phyloP scores from a whole-genome alignment of 2,888 invertebrate species.

The Oligia latruncula region DNA sequence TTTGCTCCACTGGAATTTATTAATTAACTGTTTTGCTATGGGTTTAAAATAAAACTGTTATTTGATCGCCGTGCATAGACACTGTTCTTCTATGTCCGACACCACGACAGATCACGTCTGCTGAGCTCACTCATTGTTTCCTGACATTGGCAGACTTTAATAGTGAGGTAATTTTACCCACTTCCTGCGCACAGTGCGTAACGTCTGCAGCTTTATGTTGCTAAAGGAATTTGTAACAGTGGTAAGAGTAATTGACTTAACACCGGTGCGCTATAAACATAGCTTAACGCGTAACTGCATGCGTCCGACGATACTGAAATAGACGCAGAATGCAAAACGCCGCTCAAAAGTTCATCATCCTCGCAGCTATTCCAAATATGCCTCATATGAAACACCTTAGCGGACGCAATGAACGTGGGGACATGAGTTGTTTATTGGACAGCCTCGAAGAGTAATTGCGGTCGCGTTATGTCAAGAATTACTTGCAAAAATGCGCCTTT shows the following conservation, averaged over 20 bases:
- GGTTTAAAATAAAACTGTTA: slow-evolving; percentile 23
- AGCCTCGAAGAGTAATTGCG: slow-evolving; percentile 64
- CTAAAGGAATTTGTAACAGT: slow-evolving; percentile 69
- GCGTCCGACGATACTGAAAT: slow-evolving; percentile 78
- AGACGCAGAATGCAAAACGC: slow-evolving; percentile 83
- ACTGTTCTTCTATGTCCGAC: not conserved
- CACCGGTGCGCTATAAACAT: slow-evolving; percentile 69
- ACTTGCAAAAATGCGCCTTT: slow-evolving; percentile 57
- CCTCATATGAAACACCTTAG: slow-evolving; percentile 76
- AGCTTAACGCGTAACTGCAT: slow-evolving; percentile 67
- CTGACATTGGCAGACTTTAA: slow-evolving; percentile 33
- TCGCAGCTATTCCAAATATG: slow-evolving; percentile 80
- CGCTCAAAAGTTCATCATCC: slow-evolving; percentile 84
- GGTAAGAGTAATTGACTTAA: slow-evolving; percentile 71
- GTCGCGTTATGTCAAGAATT: slow-evolving; percentile 63
- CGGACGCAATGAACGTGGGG: slow-evolving; percentile 65
- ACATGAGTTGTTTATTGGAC: slow-evolving; percentile 69
- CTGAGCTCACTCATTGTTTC: slow-evolving; percentile 24
- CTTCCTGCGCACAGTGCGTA: slow-evolving; percentile 54
- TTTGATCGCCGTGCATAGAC: slow-evolving; percentile 1
- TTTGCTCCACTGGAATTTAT: slow-evolving; percentile 14
- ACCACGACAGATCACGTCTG: slow-evolving; percentile 13
- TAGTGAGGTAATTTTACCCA: slow-evolving; percentile 46
- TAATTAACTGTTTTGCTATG: slow-evolving; percentile 7
- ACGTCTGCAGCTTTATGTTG: slow-evolving; percentile 53